Percentiles rank a stretch among this genome's conserved stretches.
Conservation (phyloP, 64 coral and sea anemone genomes). For the Orbicella faveolata region DNA sequence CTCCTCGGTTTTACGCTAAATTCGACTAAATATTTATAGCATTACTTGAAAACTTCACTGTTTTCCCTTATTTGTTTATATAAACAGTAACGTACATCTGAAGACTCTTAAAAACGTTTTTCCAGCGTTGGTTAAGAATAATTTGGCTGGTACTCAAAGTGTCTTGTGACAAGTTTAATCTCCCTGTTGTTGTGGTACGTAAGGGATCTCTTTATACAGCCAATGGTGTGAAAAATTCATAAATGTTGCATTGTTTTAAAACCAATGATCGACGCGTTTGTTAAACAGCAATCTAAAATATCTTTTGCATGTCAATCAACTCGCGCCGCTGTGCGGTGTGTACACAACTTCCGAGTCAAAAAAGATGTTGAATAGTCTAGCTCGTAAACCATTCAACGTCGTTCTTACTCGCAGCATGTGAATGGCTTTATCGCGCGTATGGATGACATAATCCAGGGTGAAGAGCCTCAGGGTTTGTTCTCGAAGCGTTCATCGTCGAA, state of each 20-base stretch:
- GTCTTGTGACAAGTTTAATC: slow-evolving; percentile 8
- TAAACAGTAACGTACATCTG: not conserved
- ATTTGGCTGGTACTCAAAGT: not conserved
- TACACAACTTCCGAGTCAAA: slow-evolving; percentile 1
- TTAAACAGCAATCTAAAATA: slow-evolving; percentile 35
- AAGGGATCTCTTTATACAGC: slow-evolving; percentile 5
- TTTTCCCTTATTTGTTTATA: not conserved
- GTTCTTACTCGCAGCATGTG: not conserved
- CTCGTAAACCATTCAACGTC: not conserved
- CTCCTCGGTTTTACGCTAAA: too few species aligned
- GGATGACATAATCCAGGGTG: slow-evolving; percentile 64
- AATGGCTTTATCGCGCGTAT: slow-evolving; percentile 35
- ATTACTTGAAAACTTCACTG: not conserved
- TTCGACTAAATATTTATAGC: too few species aligned
- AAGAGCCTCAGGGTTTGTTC: slow-evolving; percentile 79
- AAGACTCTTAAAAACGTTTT: not conserved
- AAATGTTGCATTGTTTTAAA: slow-evolving; percentile 38
- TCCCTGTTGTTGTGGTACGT: slow-evolving; percentile 11
- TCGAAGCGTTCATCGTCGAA: slow-evolving; percentile 92
- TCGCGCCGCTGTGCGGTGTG: slow-evolving; percentile 1
- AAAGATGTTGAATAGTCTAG: slow-evolving; percentile 4
- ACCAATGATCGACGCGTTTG: slow-evolving; percentile 19
- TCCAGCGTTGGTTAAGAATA: not conserved
- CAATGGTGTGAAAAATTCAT: slow-evolving; percentile 32
- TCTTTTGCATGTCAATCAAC: slow-evolving; percentile 42